phyloP scores from a whole-genome alignment of 64 coral and sea anemone species.

The Montipora efflorescens region DNA sequence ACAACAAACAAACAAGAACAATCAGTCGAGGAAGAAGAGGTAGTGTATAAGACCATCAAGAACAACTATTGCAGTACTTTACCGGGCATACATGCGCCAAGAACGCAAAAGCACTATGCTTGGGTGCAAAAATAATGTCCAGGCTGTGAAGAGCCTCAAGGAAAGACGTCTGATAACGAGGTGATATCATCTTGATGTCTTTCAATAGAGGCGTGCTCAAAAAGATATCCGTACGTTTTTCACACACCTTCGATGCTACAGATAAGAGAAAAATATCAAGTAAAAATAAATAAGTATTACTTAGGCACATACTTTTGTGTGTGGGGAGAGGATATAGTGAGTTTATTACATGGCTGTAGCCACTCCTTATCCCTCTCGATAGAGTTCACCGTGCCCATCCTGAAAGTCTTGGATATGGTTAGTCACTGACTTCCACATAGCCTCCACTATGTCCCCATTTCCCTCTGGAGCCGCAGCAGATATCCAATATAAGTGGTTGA shows the following conservation, averaged over 20 bases:
- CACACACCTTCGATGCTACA: constrained; percentile 5
- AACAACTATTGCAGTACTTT: not conserved
- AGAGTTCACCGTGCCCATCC: constrained; percentile 4
- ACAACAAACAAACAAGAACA: too few relatives aligned
- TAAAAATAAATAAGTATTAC: not conserved
- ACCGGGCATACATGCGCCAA: constrained; percentile 8
- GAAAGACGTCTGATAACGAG: constrained; percentile 28
- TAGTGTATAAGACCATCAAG: too few relatives aligned
- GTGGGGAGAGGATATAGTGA: not conserved
- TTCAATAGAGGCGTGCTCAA: constrained; percentile 35
- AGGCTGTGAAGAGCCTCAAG: constrained; percentile 37
- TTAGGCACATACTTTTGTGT: not conserved
- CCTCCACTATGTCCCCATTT: constrained; percentile 53
- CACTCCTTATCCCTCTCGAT: constrained; percentile 8
- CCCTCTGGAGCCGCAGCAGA: constrained; percentile 52
- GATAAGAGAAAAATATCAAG: not conserved
- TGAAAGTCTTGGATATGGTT: constrained; percentile 62
- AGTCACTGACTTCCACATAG: constrained; percentile 55
- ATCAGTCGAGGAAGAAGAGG: too few relatives aligned
- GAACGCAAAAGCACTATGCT: constrained; percentile 9
- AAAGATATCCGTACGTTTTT: constrained; percentile 53
- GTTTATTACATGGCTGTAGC: not conserved
- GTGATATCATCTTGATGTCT: constrained; percentile 70
- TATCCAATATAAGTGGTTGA: constrained; percentile 61
- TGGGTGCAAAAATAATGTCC: constrained; percentile 10